Base-by-base conservation (phyloP, 2,888 invertebrate genomes). In the Sinotaia quadrata region DNA sequence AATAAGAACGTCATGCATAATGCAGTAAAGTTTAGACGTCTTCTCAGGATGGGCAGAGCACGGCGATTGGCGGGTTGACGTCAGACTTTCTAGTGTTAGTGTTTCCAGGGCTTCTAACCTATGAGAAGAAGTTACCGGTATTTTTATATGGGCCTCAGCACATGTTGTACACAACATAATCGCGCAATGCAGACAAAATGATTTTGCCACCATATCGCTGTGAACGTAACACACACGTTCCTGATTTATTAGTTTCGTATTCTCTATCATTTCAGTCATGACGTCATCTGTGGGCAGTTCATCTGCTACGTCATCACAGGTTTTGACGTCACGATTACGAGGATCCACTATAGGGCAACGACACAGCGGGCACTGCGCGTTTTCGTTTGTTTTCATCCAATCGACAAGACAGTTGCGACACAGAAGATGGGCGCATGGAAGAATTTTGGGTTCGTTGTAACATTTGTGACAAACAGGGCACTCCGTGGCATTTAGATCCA, bases 331-430 rank as follows among this genome's bases (percentile, higher is more conserved):
- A 12, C 18, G n/a, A 4, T 18, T 18, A 5, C 29, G 29, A 15
- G 59, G 36, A 18, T 41, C 41, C 59, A 59, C 37, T 8, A 59
- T 34, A 34, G 37, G n/a, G 56, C 56, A 8, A 18, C 57, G 36
- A 37, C 57, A 58, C n/a, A 58, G 57, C 3, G 57, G 57, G 15
- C 57, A 58, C 8, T 31, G 4, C 2, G 57, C 57, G 10, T 12
- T 27, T 4, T 29, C 37, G 8, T 58, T 12, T 4, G 57, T 18
- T 12, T 58, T 21, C 8, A 58, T 8, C n/a, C n/a, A n/a, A n/a
- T n/a, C n/a, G n/a, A n/a, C n/a, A n/a, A n/a, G n/a, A n/a, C n/a
- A n/a, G n/a, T n/a, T n/a, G n/a, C n/a, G n/a, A n/a, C n/a, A n/a
- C n/a, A n/a, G n/a, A n/a, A n/a, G n/a, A n/a, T n/a, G n/a, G n/a